These are phyloP conservation scores for Atrichornis clamosus DNA, from an alignment of 2,113 vertebrate genomes.

Conservation along the genomic window DNA sequence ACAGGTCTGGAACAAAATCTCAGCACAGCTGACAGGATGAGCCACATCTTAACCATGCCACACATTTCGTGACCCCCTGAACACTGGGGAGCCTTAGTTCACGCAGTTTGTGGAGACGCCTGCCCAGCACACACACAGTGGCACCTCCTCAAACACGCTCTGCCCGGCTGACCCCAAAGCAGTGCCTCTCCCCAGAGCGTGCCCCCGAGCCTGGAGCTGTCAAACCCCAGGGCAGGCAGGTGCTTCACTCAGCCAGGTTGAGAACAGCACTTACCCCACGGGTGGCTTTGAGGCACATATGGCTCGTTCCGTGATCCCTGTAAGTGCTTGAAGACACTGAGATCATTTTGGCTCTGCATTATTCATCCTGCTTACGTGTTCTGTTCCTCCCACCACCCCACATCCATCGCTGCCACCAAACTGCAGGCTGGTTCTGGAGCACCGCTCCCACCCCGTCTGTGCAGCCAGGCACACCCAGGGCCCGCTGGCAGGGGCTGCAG, in stretches of 20 bases:
- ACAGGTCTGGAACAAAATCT: not conserved
- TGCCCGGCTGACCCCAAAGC: not conserved
- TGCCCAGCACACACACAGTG: not conserved
- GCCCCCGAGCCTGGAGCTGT: not conserved
- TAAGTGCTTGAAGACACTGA: not conserved
- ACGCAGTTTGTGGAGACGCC: not conserved
- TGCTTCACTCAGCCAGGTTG: not conserved
- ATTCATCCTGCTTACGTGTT: not conserved
- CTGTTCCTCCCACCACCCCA: not conserved
- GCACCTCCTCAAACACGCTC: fast-evolving
- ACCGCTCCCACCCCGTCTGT: not conserved
- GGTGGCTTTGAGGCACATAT: not conserved
- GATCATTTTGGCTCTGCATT: not conserved
- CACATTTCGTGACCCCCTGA: not conserved
- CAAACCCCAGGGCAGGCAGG: not conserved
- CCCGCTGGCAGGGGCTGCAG: not conserved
- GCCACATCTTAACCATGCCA: not conserved
- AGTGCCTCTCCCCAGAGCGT: not conserved
- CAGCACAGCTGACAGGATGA: not conserved
- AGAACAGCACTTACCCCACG: not conserved
- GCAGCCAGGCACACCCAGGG: not conserved
- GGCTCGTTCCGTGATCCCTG: not conserved
- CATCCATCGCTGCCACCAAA: not conserved
- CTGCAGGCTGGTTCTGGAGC: not conserved
- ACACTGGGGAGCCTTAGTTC: not conserved